A percentile compares a stretch with the other conserved stretches of the same genome.
phyloP scores from a whole-genome alignment of 1,140 invertebrate genomes.

The Eumaeus atala region DNA sequence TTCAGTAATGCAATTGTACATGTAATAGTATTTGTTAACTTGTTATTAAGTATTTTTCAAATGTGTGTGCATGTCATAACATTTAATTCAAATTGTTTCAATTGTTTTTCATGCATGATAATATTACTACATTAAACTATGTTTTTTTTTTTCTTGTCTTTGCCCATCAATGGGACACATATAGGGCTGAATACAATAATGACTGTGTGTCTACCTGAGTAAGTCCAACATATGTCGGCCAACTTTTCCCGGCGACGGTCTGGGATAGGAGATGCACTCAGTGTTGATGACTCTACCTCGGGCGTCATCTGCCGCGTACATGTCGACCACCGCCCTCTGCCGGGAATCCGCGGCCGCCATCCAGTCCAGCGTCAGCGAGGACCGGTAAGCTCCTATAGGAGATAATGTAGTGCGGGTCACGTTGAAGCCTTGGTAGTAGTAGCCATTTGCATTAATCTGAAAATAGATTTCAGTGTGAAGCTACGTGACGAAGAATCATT shows the following conservation, averaged over 20 bases:
- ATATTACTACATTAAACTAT: too few relatives aligned
- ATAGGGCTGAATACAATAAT: too few relatives aligned
- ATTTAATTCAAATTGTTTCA: too few relatives aligned
- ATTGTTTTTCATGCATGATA: too few relatives aligned
- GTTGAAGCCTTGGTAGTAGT: conserved; percentile 42
- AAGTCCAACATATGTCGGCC: conserved; percentile 52
- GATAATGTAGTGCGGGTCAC: conserved; percentile 34
- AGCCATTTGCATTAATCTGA: conserved; percentile 30
- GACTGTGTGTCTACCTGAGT: too few relatives aligned
- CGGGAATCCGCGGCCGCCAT: conserved; percentile 45
- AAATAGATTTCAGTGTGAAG: background rate
- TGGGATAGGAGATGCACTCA: conserved; percentile 44
- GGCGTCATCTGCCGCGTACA: conserved; percentile 47
- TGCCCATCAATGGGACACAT: too few relatives aligned
- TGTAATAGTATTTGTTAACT: too few relatives aligned
- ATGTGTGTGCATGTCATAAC: too few relatives aligned
- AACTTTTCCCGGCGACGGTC: conserved; percentile 45
- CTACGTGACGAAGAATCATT: background rate
- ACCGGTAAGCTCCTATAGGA: conserved; percentile 46
- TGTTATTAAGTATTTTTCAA: too few relatives aligned
- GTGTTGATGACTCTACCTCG: too few relatives aligned
- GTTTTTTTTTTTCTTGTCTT: too few relatives aligned
- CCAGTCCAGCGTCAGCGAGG: conserved; percentile 55
- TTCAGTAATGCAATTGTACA: too few relatives aligned
- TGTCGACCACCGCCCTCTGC: conserved; percentile 43